These are phyloP conservation scores for Tridacna crocea DNA, from an alignment of 2,888 invertebrate species.

Conservation along the genomic window DNA sequence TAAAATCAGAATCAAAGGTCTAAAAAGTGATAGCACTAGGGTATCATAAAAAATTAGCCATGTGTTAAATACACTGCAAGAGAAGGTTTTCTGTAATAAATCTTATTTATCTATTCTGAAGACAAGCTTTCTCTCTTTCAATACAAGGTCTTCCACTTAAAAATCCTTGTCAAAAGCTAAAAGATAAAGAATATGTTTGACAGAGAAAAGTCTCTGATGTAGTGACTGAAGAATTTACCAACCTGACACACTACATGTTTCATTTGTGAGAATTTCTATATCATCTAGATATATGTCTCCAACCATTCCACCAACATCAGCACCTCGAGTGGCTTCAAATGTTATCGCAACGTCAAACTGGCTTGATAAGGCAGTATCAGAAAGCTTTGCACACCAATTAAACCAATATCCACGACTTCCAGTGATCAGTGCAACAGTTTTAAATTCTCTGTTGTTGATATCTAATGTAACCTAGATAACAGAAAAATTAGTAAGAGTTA, in stretches of 20 bases:
- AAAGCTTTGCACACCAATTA: not conserved
- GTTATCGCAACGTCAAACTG: not conserved
- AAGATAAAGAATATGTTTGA: too few relatives aligned
- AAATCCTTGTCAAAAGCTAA: too few relatives aligned
- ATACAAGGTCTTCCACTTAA: too few relatives aligned
- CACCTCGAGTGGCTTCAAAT: not conserved
- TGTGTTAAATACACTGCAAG: too few relatives aligned
- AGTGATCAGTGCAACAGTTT: not conserved
- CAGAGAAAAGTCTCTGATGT: too few relatives aligned
- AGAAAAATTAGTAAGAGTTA: not conserved
- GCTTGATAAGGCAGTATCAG: not conserved
- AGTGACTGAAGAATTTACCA: not conserved
- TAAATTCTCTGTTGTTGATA: not conserved
- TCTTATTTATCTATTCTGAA: too few relatives aligned
- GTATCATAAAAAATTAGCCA: too few relatives aligned
- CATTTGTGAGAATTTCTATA: not conserved
- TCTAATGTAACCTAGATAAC: not conserved
- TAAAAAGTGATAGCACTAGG: too few relatives aligned
- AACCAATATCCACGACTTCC: not conserved
- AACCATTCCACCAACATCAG: not conserved
- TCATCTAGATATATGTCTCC: not conserved
- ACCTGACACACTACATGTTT: not conserved
- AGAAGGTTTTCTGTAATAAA: too few relatives aligned
- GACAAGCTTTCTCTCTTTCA: too few relatives aligned
- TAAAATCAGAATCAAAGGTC: too few relatives aligned